Evolutionary conservation across 2,797 vertebrate species (phyloP).

Genomic region (Muraenolepis orangiensis): DNA sequence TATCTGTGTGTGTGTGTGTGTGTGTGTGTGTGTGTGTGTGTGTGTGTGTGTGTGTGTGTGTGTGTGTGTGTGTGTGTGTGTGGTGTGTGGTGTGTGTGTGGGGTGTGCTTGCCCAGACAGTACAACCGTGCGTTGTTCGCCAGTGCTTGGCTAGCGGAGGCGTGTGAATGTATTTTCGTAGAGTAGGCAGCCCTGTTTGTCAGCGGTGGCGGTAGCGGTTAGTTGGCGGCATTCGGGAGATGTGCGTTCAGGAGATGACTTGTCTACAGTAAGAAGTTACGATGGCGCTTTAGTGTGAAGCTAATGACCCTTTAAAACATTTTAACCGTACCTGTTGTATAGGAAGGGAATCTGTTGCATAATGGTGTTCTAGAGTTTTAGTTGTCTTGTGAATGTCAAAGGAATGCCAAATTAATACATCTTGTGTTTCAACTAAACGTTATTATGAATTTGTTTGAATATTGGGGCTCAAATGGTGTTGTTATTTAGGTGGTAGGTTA

Average conservation of each 20-base stretch:
- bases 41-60: slow-evolving; percentile 13
- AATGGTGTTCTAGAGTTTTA: not conserved
- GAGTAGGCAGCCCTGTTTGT: not conserved
- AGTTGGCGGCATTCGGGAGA: slow-evolving; percentile 30
- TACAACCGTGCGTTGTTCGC: slow-evolving; percentile 9
- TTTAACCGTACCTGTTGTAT: not conserved
- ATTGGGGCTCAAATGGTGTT: not conserved
- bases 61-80: not conserved
- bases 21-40: slow-evolving; percentile 11
- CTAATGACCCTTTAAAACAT: slow-evolving; percentile 13
- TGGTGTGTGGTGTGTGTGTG: too few species aligned
- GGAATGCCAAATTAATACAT: not conserved
- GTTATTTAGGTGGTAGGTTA: not conserved
- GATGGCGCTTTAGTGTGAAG: slow-evolving; percentile 51
- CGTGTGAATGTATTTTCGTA: not conserved
- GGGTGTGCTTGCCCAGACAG: slow-evolving; percentile 20
- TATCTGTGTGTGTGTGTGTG: slow-evolving; percentile 16
- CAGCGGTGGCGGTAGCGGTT: not conserved
- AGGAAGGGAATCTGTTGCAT: not conserved
- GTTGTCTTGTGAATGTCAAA: not conserved
- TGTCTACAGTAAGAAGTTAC: slow-evolving; percentile 23
- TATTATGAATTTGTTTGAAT: too few species aligned
- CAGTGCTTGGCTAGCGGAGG: not conserved
- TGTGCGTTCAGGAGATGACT: too few species aligned
- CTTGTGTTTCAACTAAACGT: too few species aligned